Evolutionary conservation across 2,113 vertebrate genomes (phyloP).

Genomic region (Recurvirostra avosetta): DNA sequence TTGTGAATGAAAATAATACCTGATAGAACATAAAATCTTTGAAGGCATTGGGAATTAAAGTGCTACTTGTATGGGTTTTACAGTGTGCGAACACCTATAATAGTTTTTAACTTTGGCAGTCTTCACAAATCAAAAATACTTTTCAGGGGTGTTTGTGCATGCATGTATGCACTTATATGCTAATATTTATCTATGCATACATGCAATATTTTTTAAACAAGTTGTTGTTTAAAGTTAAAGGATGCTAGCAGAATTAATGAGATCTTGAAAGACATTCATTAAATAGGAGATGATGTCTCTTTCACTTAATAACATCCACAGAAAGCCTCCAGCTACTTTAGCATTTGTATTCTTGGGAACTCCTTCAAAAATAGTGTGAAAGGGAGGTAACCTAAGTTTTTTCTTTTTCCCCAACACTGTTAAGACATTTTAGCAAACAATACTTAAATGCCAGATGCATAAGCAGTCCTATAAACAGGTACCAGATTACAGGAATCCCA

Average conservation of each 20-base stretch:
- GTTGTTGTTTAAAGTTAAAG: background rate
- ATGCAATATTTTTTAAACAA: background rate
- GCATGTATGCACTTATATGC: background rate
- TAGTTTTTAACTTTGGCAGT: background rate
- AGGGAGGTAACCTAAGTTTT: background rate
- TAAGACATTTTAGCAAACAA: background rate
- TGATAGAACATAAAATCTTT: background rate
- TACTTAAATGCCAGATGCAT: background rate
- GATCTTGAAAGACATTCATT: background rate
- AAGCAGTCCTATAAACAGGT: background rate
- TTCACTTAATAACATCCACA: background rate
- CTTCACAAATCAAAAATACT: background rate
- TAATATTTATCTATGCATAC: background rate
- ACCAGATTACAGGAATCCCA: background rate
- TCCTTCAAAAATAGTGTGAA: background rate
- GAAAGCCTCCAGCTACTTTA: background rate
- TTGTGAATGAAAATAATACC: background rate
- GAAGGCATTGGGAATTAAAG: background rate
- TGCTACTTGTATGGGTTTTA: background rate
- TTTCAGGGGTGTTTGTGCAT: background rate
- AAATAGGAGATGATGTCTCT: background rate
- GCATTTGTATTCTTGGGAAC: background rate
- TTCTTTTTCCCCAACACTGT: accelerated
- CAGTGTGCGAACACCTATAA: background rate
- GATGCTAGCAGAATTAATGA: background rate